Percentiles rank a stretch among this genome's conserved stretches.
These are phyloP conservation scores for Molossus molossus DNA, from an alignment of 2,797 vertebrate species.

Conservation along the genomic window DNA sequence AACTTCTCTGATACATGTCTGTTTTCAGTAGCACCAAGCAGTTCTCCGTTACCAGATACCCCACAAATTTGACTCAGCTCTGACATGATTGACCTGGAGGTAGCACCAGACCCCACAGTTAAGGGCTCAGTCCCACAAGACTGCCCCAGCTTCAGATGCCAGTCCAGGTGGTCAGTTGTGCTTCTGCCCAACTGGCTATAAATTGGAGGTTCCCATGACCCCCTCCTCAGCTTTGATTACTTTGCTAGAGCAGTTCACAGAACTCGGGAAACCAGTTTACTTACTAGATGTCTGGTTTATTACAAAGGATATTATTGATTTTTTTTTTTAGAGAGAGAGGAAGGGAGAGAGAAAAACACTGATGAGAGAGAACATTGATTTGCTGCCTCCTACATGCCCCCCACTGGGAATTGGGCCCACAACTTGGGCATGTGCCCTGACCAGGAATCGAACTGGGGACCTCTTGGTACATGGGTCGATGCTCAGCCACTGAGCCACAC, in stretches of 20 bases:
- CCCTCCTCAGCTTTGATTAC: background rate
- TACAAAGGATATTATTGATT: background rate
- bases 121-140: background rate
- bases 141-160: background rate
- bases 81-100: background rate
- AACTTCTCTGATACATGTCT: background rate
- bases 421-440: no score
- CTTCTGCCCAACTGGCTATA: background rate
- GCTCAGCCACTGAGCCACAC: no score
- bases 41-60: background rate
- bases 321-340: no score
- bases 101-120: background rate
- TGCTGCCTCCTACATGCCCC: no score
- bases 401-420: no score
- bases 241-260: background rate
- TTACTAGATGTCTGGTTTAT: accelerated
- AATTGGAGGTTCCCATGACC: accelerated
- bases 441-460: no score
- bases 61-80: background rate
- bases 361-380: no score
- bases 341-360: no score
- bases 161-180: background rate
- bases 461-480: no score
- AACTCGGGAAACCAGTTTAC: background rate
- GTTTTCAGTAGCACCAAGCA: background rate